Base-by-base conservation (phyloP, 2,888 invertebrate genomes). In the Nomada fabriciana region DNA sequence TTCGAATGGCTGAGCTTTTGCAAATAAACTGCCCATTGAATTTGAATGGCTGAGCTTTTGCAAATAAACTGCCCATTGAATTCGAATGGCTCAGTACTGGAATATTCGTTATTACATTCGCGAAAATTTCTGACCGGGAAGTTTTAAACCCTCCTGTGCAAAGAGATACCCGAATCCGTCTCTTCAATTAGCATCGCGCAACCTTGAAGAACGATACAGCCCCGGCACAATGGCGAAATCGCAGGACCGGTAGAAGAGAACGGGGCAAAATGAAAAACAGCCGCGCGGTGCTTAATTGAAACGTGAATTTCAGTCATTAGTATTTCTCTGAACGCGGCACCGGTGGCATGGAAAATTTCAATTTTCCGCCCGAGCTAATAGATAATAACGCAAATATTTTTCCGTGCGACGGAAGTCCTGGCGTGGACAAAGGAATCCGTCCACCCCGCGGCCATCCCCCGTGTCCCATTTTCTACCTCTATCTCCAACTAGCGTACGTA, bases 351-450 rank as follows among this genome's bases (percentile, higher is more conserved):
- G 87, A 87, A 87, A 87, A 83, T 87, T 87, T 83, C 83, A 87
- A 87, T 87, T 87, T 87, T 87, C 87, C 81, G 86, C 87, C 78
- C 83, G 86, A 84, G 88, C 63, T 87, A 83, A 85, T 87, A 87
- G 87, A 87, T 87, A 87, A 87, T 84, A 87, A 87, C 87, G 87
- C 83, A 87, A 87, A 87, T 87, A 87, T 87, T 87, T 87, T 87
- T 83, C 88, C 87, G 83, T 83, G 74, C 78, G 83, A 87, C 86
- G 77, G 79, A 86, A 84, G 81, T 87, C 71, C 83, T 85, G 67
- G 67, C 76, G 76, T 59, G 86, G 87, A 87, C 87, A 87, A 87
- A 87, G 87, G 87, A 87, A 82, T 79, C 79, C 73, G 75, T 75
- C 71, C 65, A 71, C 52, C 36, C 55, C 61, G n/a, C 36, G n/a